Base-by-base conservation (phyloP, 2,888 invertebrate species). In the Pristionchus japonicus region DNA sequence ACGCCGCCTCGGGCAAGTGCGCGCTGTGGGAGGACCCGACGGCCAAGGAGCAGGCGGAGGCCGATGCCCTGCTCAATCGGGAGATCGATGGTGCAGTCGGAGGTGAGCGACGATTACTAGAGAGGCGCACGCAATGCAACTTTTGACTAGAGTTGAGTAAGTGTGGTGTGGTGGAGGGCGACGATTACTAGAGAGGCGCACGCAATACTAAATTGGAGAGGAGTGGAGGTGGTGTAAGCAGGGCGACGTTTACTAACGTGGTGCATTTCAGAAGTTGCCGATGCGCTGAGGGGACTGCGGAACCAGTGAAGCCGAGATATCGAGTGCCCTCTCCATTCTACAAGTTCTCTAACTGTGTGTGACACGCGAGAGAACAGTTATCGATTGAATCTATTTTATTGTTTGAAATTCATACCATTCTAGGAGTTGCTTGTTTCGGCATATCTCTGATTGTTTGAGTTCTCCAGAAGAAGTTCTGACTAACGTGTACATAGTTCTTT, bases 11-110 rank as follows among this genome's bases (percentile, higher is more conserved):
- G n/a, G 86, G 86, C 86, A 64, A 67, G 31, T 86, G 86, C 31
- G 23, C 67, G 64, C 43, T 86, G 86, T 86, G 86, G 86, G 86
- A 43, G 31, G 86, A 86, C 40, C 64, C 86, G 67, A 83, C 82
- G 34, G 52, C 82, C 23, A 20, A 23, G 4, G 82, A 83, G 82
- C 23, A 27, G 2, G 82, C 82, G 15, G 37, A 83, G 20, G 82
- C 82, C 23, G 52, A 9, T 0, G 82, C 82, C 23, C 17, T 4
- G 34, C 52, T 83, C 31, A 43, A 40, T 27, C 52, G 20, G 4
- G 43, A 52, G 82, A 83, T 83, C 23, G 34, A 15, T 3, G 52
- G 31, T 6, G 82, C 82, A n/a, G 82, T 3, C 40, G 82, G 34
- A 34, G 82, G 82, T 83, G 77, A 34, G 43, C 77, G 77, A 77